phyloP scores from a whole-genome alignment of 2,888 invertebrate species.

The Cinara cedri region DNA sequence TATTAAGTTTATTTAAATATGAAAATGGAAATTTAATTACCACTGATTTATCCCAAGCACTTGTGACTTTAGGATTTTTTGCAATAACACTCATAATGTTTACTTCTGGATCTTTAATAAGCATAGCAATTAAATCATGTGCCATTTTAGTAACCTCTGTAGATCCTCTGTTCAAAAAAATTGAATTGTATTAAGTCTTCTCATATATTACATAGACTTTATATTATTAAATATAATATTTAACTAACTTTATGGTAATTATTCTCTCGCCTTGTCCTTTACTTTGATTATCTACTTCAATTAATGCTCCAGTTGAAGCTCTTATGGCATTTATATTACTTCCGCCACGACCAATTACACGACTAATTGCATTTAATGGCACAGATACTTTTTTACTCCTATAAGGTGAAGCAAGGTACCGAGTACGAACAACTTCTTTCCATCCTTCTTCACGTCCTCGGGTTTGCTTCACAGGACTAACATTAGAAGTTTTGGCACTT shows the following conservation, averaged over 20 bases:
- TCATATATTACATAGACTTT: no score
- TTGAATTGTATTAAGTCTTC: slow-evolving; percentile 25
- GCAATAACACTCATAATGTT: slow-evolving; percentile 85
- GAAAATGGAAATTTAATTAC: slow-evolving; percentile 23
- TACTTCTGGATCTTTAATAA: slow-evolving; percentile 94
- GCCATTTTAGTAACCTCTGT: slow-evolving; percentile 92
- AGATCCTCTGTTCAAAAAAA: slow-evolving; percentile 71
- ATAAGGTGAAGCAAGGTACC: slow-evolving; percentile 65
- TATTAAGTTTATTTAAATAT: slow-evolving; percentile 4
- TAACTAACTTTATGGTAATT: slow-evolving; percentile 80
- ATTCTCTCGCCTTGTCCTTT: slow-evolving; percentile 92
- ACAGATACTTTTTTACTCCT: slow-evolving; percentile 92
- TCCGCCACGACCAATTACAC: slow-evolving; percentile 96
- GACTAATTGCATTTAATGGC: slow-evolving; percentile 90
- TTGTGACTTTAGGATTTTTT: slow-evolving; percentile 68
- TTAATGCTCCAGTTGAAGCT: slow-evolving; percentile 94
- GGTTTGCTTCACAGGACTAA: slow-evolving; percentile 66
- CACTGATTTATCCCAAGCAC: slow-evolving; percentile 67
- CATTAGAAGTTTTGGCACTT: slow-evolving; percentile 62
- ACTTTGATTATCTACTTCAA: slow-evolving; percentile 97
- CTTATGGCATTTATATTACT: slow-evolving; percentile 98
- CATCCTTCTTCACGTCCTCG: slow-evolving; percentile 86
- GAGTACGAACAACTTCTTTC: slow-evolving; percentile 81
- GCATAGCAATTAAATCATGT: slow-evolving; percentile 83
- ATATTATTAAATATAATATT: slow-evolving; percentile 31